A percentile compares a stretch with the other conserved stretches of the same genome.
phyloP scores from a whole-genome alignment of 2,113 vertebrate genomes.

The Ailuropoda melanoleuca region DNA sequence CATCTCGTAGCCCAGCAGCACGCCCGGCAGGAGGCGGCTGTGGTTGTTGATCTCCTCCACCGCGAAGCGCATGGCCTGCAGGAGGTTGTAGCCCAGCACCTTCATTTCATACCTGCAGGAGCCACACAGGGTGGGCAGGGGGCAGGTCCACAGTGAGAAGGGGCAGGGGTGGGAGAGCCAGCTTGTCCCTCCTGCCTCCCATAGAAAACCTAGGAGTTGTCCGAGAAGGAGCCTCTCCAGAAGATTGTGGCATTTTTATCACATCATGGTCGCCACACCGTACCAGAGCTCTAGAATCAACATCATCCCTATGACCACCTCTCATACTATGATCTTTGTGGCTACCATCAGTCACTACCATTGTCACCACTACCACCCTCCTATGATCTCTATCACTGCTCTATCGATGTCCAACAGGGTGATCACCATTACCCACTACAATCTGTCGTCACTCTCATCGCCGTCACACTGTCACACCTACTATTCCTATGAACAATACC shows the following conservation, averaged over 20 bases:
- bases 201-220: neutral
- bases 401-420: too few species aligned
- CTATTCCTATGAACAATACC: neutral
- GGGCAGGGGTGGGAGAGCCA: fast-evolving
- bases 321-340: neutral
- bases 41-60: constrained; percentile 89
- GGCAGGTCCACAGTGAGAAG: neutral
- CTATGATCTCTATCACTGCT: neutral
- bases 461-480: neutral
- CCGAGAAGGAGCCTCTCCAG: neutral
- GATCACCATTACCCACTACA: neutral
- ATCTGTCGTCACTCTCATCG: neutral
- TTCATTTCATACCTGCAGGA: constrained; percentile 82
- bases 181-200: neutral
- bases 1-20: constrained; percentile 88
- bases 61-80: constrained; percentile 90
- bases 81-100: constrained; percentile 84
- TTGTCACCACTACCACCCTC: neutral
- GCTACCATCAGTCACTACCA: too few species aligned
- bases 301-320: neutral
- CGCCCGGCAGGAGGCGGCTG: constrained; percentile 84
- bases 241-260: neutral
- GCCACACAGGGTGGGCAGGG: fast-evolving
- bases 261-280: neutral
- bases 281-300: neutral